Evolutionary conservation across 1,140 invertebrate genomes (phyloP).

Genomic region (Tetragonula clypearis): DNA sequence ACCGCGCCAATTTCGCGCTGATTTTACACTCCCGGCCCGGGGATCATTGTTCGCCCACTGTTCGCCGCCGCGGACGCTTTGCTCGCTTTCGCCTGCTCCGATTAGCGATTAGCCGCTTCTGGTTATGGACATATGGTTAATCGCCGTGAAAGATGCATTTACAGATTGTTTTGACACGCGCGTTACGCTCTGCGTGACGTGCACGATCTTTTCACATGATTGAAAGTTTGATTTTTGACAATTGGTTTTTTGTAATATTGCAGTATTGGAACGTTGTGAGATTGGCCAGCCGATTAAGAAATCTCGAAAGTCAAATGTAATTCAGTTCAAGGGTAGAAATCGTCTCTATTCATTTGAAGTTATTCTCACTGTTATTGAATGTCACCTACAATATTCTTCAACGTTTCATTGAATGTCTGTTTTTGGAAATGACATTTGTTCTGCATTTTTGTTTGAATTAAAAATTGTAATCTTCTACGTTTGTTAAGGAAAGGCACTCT

Average conservation of each 20-base stretch:
- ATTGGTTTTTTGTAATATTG: not conserved
- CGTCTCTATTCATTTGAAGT: no score
- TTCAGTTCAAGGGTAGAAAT: no score
- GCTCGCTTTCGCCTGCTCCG: not conserved
- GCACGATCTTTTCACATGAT: not conserved
- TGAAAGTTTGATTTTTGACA: not conserved
- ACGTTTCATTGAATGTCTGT: no score
- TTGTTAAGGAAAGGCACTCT: no score
- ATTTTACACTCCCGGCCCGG: constrained; percentile 36
- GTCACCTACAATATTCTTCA: no score
- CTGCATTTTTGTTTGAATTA: no score
- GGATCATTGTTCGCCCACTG: constrained; percentile 12
- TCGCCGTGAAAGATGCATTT: not conserved
- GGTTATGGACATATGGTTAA: constrained; percentile 17
- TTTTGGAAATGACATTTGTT: no score
- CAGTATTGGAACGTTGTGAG: no score
- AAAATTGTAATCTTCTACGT: no score
- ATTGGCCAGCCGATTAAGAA: no score
- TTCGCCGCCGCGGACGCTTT: not conserved
- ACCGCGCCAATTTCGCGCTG: constrained; percentile 56
- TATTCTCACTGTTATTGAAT: no score
- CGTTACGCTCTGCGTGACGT: not conserved
- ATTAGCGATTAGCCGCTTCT: constrained; percentile 8
- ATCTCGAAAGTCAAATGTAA: no score
- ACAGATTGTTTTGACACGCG: not conserved